Conservation (phyloP, 2,797 vertebrate species). For the Gephyroberyx darwinii region DNA sequence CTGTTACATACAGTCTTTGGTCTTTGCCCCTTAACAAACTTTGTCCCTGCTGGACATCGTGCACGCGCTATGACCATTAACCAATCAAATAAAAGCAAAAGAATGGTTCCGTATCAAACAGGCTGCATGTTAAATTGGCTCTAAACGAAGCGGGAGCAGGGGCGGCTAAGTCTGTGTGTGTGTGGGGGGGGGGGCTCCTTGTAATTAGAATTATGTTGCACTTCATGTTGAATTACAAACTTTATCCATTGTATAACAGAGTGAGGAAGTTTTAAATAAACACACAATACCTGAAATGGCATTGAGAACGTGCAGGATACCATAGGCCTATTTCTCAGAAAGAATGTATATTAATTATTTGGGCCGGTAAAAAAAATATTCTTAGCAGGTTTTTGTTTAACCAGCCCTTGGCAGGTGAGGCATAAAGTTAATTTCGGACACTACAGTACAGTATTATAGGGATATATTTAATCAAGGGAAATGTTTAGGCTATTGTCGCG, state of each 20-base stretch:
- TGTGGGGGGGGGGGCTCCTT: neutral
- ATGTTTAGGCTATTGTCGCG: neutral
- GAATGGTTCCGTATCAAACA: conserved; percentile 34
- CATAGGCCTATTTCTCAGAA: no score
- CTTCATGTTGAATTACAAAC: neutral
- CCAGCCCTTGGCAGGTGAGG: conserved; percentile 51
- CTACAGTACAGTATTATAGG: neutral
- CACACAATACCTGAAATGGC: no score
- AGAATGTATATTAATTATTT: no score
- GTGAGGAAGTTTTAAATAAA: no score
- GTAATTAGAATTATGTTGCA: neutral
- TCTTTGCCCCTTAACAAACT: no score
- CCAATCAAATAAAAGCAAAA: conserved; percentile 2
- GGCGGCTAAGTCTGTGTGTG: no score
- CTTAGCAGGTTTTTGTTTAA: conserved; percentile 55
- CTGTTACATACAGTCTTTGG: no score
- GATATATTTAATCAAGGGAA: conserved; percentile 10
- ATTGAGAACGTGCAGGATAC: no score
- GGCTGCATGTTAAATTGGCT: conserved; percentile 9
- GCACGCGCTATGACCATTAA: no score
- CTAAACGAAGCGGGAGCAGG: conserved; percentile 12
- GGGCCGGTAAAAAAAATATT: conserved; percentile 5
- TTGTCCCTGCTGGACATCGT: no score
- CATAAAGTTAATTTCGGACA: conserved; percentile 17
- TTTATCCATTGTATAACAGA: neutral